These are phyloP conservation scores for Shargacucullia verbasci DNA, from an alignment of 2,888 invertebrate species.

Conservation along the genomic window DNA sequence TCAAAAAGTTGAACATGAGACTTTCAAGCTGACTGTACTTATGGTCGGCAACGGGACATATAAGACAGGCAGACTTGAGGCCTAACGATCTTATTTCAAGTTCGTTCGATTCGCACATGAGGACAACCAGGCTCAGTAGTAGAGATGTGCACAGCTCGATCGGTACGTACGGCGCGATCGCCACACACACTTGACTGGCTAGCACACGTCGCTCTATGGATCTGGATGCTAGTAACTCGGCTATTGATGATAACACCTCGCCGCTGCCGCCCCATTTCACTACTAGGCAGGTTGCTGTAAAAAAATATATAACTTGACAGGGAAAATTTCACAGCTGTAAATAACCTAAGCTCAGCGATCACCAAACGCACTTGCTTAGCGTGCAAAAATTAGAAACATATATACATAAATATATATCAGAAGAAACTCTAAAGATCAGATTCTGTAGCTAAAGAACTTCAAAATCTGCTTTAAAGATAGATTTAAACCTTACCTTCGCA, in stretches of 20 bases:
- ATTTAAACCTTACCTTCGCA: slow-evolving; percentile 74
- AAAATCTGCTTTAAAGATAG: neutral
- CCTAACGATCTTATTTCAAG: slow-evolving; percentile 78
- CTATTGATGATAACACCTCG: slow-evolving; percentile 82
- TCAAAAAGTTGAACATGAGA: slow-evolving; percentile 81
- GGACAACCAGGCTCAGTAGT: slow-evolving; percentile 79
- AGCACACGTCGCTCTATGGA: slow-evolving; percentile 77
- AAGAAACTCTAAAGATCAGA: too few species aligned
- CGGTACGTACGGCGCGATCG: slow-evolving; percentile 83
- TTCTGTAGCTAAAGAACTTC: too few species aligned
- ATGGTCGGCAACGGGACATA: slow-evolving; percentile 82
- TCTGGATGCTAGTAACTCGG: slow-evolving; percentile 78
- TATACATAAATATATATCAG: too few species aligned
- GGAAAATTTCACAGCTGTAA: too few species aligned
- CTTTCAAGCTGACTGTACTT: slow-evolving; percentile 82
- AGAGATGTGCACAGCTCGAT: slow-evolving; percentile 84
- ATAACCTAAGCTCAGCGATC: too few species aligned
- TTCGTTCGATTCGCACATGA: slow-evolving; percentile 86
- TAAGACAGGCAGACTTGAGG: slow-evolving; percentile 78
- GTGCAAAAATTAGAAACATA: too few species aligned
- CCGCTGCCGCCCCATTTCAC: slow-evolving; percentile 86
- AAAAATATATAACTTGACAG: neutral
- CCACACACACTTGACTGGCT: slow-evolving; percentile 82
- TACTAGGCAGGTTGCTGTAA: slow-evolving; percentile 81
- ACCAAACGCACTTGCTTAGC: too few species aligned